phyloP scores from a whole-genome alignment of 2,888 invertebrate species.

The Portevinia maculata region DNA sequence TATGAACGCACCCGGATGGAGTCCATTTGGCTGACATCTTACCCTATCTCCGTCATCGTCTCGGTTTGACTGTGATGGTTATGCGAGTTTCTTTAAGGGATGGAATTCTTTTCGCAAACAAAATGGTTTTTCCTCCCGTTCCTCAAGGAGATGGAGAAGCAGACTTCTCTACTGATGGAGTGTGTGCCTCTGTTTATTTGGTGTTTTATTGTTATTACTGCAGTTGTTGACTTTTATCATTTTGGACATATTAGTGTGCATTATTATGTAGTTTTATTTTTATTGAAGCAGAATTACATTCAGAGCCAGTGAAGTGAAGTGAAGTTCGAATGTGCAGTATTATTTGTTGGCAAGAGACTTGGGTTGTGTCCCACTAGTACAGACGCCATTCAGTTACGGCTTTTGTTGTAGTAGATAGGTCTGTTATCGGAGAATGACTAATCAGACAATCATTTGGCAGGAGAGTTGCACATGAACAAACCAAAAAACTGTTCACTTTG shows the following conservation, averaged over 20 bases:
- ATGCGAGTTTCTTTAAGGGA: slow-evolving; percentile 6
- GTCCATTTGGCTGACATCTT: slow-evolving; percentile 72
- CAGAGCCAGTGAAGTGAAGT: slow-evolving; percentile 50
- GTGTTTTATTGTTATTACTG: slow-evolving; percentile 75
- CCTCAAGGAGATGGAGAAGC: background rate
- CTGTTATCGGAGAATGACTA: background rate
- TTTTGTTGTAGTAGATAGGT: background rate
- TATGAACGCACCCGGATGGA: slow-evolving; percentile 72
- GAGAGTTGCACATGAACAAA: background rate
- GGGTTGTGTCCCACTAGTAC: background rate
- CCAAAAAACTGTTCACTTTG: too few relatives aligned
- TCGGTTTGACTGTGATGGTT: slow-evolving; percentile 3
- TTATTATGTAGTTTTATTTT: slow-evolving; percentile 61
- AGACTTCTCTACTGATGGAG: slow-evolving; percentile 45
- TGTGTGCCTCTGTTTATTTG: slow-evolving; percentile 70
- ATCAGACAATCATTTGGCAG: slow-evolving; percentile 6
- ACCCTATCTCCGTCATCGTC: slow-evolving; percentile 18
- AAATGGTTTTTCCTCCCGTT: slow-evolving; percentile 29
- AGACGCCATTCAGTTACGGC: slow-evolving; percentile 11
- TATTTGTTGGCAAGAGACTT: slow-evolving; percentile 40
- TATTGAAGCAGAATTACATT: slow-evolving; percentile 57
- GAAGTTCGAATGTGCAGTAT: slow-evolving; percentile 60
- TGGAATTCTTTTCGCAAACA: slow-evolving; percentile 5
- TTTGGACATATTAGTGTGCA: slow-evolving; percentile 71
- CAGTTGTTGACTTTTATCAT: slow-evolving; percentile 74